Evolutionary conservation across 2,888 invertebrate species (phyloP), one percentile per base, ranked within the genome.

Genomic region (Drosophila affinis): DNA sequence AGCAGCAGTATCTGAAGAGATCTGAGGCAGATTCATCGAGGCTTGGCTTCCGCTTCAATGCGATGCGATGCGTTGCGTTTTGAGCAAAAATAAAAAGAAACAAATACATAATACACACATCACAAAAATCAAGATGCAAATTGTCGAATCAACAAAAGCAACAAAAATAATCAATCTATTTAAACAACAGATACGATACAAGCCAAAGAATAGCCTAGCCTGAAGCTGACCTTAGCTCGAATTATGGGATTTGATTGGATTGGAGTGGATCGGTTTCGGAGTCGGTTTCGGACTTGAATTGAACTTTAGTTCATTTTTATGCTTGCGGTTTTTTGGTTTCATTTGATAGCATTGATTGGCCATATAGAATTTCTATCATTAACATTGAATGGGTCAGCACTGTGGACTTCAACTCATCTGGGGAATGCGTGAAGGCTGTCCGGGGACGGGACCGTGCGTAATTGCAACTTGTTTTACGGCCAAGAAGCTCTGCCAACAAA

Each of bases 401-500:
- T 27, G 39, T 55, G 14, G 39, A 39, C 39, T n/a, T 45, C 62
- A 57, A 44, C 48, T 71, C 62, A 53, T 60, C 67, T 58, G 60
- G 57, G 85, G 81, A 88, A 87, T 87, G 88, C 87, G 88, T 87
- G 87, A 88, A 87, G 87, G 88, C 79, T 81, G 62, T 68, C 39
- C 59, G 70, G 64, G 65, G 62, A 14, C 39, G 64, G 65, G 62
- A 14, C 39, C 39, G 7, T 39, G 39, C 72, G 75, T 78, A 76
- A 78, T 78, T 78, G 78, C 76, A 78, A 72, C 72, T 75, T 75
- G 61, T 75, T 70, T 63, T 65, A 64, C 24, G 72, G 72, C 72
- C 72, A 63, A 71, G 57, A 53, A 54, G 52, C 53, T 45, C 18
- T 48, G 62, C 69, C 53, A 57, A 32, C 52, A 69, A 29, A n/a